These are phyloP conservation scores for Mirza zaza DNA, from an alignment of 2,113 vertebrate species.

Conservation along the genomic window DNA sequence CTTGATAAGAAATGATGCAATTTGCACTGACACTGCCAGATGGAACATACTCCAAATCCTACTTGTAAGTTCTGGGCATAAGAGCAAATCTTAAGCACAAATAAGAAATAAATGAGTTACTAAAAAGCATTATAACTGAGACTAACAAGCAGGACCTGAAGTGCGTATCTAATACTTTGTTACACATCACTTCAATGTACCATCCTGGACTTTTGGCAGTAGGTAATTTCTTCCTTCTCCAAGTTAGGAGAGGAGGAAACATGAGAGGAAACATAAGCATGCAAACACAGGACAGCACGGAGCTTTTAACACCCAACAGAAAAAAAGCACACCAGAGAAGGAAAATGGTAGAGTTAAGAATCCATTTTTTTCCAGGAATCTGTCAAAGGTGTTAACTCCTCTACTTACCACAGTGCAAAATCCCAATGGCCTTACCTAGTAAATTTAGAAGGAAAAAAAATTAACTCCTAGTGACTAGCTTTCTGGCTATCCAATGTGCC, in stretches of 20 bases:
- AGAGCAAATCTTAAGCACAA: not conserved
- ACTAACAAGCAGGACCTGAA: not conserved
- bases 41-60: not conserved
- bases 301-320: not conserved
- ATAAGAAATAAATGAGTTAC: not conserved
- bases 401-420: constrained; percentile 14
- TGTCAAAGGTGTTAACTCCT: constrained; percentile 23
- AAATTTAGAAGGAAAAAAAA: not conserved
- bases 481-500: constrained; percentile 45
- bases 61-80: not conserved
- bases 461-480: not conserved
- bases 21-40: not conserved
- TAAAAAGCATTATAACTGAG: not conserved
- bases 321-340: not conserved
- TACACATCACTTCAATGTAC: not conserved
- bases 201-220: not conserved
- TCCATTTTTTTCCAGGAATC: not conserved
- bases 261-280: not conserved
- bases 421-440: not conserved
- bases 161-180: not conserved
- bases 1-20: not conserved
- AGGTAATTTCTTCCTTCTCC: not conserved
- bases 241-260: not conserved
- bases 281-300: not conserved
- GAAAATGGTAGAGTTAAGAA: not conserved